Conservation (phyloP, 2,113 vertebrate species). For the Albula goreensis region DNA sequence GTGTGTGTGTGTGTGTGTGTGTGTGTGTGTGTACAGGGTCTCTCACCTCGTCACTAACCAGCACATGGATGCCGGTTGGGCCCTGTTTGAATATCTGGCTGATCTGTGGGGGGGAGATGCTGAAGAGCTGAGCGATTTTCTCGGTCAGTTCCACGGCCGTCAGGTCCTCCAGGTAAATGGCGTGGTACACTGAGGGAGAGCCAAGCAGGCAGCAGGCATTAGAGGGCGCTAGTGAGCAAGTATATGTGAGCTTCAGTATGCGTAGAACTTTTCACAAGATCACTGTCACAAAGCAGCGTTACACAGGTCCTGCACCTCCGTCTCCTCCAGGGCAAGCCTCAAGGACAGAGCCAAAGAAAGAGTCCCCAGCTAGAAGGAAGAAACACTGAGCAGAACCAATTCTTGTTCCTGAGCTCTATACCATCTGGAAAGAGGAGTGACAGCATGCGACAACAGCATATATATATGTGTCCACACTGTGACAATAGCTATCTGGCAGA, state of each 20-base stretch:
- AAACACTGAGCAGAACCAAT: too few species aligned
- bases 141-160: slow-evolving; percentile 83
- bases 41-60: slow-evolving; percentile 90
- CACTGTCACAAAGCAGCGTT: too few species aligned
- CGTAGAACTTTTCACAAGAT: too few species aligned
- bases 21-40: too few species aligned
- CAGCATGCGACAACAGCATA: too few species aligned
- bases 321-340: too few species aligned
- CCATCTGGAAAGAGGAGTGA: too few species aligned
- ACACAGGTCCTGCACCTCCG: too few species aligned
- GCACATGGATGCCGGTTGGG: slow-evolving; percentile 92
- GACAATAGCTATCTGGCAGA: slow-evolving; percentile 12
- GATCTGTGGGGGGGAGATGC: slow-evolving; percentile 88
- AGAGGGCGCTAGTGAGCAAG: neutral
- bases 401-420: too few species aligned
- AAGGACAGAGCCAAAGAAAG: too few species aligned
- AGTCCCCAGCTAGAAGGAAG: too few species aligned
- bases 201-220: neutral
- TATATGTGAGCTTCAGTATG: neutral
- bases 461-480: neutral
- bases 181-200: slow-evolving; percentile 86
- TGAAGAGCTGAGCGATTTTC: slow-evolving; percentile 95
- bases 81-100: slow-evolving; percentile 96
- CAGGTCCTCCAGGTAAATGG: slow-evolving; percentile 92
- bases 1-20: too few species aligned